Evolutionary conservation across 2,113 vertebrate species (phyloP).

Genomic region (Setophaga kirtlandii): DNA sequence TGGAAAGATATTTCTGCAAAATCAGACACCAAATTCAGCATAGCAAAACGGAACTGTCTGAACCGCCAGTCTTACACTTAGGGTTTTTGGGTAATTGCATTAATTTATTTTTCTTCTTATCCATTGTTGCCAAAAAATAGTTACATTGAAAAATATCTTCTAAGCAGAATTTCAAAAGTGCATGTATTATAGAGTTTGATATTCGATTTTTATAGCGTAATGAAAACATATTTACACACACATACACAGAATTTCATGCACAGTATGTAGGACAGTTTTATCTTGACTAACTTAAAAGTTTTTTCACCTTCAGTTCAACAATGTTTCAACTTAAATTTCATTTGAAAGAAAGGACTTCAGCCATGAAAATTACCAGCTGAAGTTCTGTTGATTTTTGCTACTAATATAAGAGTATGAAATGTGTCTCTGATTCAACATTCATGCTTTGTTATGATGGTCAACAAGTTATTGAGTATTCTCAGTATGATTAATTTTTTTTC

Average conservation of each 20-base stretch:
- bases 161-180: background rate
- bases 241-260: background rate
- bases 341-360: background rate
- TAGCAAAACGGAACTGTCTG: rapidly evolving
- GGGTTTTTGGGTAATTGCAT: rapidly evolving
- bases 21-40: background rate
- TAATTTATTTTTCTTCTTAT: background rate
- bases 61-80: background rate
- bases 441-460: background rate
- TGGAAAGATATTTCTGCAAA: background rate
- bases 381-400: background rate
- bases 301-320: background rate
- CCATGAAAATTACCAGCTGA: background rate
- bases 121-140: background rate
- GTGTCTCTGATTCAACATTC: background rate
- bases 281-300: background rate
- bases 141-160: background rate
- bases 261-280: background rate
- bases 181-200: background rate
- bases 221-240: background rate
- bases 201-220: slow-evolving; percentile 2
- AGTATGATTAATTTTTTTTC: background rate
- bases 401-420: background rate
- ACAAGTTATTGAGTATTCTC: background rate
- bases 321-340: background rate